A percentile compares a stretch with the other conserved stretches of the same genome.
Evolutionary conservation across 2,797 vertebrate species (phyloP).

Genomic region (Coregonus suidteri): DNA sequence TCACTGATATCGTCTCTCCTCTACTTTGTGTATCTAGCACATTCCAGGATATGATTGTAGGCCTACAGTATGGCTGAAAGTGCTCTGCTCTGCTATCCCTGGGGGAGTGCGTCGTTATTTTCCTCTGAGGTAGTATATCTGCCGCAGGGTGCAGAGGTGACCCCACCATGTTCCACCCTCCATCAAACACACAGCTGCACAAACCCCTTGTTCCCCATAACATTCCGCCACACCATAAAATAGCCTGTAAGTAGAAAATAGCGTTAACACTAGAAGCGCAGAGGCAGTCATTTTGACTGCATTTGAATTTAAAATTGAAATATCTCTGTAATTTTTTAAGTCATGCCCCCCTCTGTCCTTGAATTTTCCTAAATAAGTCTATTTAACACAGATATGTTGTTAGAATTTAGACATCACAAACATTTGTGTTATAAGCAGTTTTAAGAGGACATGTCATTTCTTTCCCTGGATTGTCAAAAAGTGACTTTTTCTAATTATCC

Average conservation of each 20-base stretch:
- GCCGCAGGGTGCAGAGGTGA: constrained; percentile 64
- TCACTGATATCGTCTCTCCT: constrained; percentile 38
- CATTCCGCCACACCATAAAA: constrained; percentile 59
- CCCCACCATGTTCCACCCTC: constrained; percentile 41
- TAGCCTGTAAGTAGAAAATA: constrained; percentile 63
- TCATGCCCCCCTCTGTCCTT: no score
- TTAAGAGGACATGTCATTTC: no score
- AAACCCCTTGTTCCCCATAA: constrained; percentile 51
- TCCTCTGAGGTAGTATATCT: constrained; percentile 52
- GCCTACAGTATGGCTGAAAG: constrained; percentile 14
- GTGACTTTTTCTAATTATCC: no score
- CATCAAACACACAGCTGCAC: constrained; percentile 66
- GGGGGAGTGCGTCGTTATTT: constrained; percentile 38
- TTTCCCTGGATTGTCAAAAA: no score
- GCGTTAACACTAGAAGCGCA: constrained; percentile 23
- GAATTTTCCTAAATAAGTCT: no score
- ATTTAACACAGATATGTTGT: no score
- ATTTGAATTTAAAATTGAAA: no score
- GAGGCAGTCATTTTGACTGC: no score
- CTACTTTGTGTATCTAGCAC: neutral
- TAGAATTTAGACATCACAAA: no score
- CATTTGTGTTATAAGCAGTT: no score
- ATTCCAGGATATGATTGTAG: constrained; percentile 33
- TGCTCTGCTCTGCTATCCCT: constrained; percentile 38
- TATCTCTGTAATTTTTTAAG: no score